Percentiles rank a stretch among this genome's conserved stretches.
Conservation (phyloP, 2,113 vertebrate genomes). For the Cyanistes caeruleus region DNA sequence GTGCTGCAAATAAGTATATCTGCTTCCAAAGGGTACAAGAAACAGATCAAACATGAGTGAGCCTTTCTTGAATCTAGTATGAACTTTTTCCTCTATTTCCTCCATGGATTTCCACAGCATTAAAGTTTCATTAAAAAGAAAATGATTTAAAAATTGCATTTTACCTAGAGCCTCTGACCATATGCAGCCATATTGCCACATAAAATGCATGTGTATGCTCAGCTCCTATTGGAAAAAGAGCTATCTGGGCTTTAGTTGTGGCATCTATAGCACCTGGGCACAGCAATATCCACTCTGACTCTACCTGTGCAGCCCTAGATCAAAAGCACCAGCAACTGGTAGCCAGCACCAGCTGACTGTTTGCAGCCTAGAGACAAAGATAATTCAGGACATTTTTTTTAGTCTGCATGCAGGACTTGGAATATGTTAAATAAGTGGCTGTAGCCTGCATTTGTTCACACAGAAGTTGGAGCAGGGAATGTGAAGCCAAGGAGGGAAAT, state of each 20-base stretch:
- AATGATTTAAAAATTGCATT: not conserved
- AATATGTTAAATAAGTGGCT: not conserved
- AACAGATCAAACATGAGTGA: not conserved
- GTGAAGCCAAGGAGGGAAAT: not conserved
- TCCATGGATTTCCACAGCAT: not conserved
- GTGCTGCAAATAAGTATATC: constrained; percentile 32
- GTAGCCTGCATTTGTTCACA: not conserved
- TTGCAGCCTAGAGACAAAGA: not conserved
- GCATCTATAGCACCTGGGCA: not conserved
- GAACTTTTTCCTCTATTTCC: not conserved
- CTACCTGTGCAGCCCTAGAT: not conserved
- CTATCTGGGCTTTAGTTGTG: not conserved
- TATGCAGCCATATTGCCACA: not conserved
- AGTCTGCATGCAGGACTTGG: not conserved
- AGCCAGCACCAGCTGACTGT: not conserved
- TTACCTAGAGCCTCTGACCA: not conserved
- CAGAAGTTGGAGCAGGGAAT: not conserved
- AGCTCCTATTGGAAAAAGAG: not conserved
- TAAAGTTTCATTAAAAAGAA: not conserved
- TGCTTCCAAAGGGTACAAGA: constrained; percentile 10
- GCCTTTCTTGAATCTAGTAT: not conserved
- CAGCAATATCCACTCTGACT: not conserved
- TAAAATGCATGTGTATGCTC: not conserved
- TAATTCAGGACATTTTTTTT: not conserved
- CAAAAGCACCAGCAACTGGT: not conserved